Base-by-base conservation (phyloP, 92 coral and sea anemone genomes). In the Siderastrea siderea region DNA sequence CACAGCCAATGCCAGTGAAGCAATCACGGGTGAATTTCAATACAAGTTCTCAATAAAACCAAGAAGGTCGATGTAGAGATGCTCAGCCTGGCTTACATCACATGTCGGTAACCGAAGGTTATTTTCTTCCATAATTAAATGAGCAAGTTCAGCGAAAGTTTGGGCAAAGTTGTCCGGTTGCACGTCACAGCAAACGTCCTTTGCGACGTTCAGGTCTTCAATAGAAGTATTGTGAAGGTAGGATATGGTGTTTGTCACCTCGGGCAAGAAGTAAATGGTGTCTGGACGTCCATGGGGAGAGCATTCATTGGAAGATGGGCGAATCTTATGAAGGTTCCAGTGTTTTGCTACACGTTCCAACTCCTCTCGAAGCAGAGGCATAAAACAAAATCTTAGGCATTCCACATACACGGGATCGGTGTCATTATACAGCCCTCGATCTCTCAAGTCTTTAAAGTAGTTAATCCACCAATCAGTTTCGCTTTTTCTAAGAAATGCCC, bases 241-340 rank as follows among this genome's bases (percentile, higher is more conserved):
- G 47, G 80, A 84, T 48, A 76, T 84, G 19, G 92, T 85, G 89
- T 84, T 84, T 58, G 59, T 70, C 58, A 67, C 84, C 58, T 92
- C 87, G 44, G 92, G 92, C 47, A 88, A 51, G 50, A 92, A 72
- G 81, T 83, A 88, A 62, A 77, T 73, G 17, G 82, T 84, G 60
- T 92, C 94, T 78, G 92, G 94, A 13, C 94, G 89, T 59, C 94
- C 92, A 65, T 66, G 77, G 46, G 94, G 88, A 53, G 95, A 92
- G 47, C 48, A 53, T 81, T 84, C 92, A 74, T 92, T 92, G 73
- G 87, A n/a, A 49, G 95, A 85, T 51, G 88, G 95, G 51, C 93
- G 91, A 80, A 93, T 93, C 72, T 77, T 93, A 68, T 88, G 93
- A 53, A 89, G 66, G 57, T 93, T 93, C 93, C 95, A 93, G 54